These are phyloP conservation scores for Heterochromis multidens DNA, from an alignment of 2,113 vertebrate genomes.

Conservation along the genomic window DNA sequence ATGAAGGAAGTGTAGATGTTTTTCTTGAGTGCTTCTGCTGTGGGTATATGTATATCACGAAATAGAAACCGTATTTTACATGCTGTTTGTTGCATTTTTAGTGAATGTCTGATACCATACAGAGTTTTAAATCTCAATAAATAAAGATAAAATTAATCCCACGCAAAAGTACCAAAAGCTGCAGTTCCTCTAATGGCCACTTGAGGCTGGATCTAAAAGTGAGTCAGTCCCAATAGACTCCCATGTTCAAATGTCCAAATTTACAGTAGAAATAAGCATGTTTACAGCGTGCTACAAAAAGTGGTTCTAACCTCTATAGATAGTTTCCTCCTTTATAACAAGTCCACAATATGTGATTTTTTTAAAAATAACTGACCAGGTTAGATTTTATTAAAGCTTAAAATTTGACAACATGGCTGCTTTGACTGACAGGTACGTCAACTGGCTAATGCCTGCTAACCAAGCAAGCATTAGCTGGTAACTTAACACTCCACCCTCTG, in stretches of 20 bases:
- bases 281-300: no score
- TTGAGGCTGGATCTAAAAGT: background rate
- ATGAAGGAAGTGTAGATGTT: background rate
- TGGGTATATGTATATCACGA: background rate
- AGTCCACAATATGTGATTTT: accelerated
- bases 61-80: background rate
- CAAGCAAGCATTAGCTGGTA: background rate
- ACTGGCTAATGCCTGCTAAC: background rate
- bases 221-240: no score
- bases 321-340: background rate
- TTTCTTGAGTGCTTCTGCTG: background rate
- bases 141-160: background rate
- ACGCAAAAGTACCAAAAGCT: background rate
- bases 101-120: background rate
- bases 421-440: background rate
- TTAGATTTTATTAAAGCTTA: accelerated
- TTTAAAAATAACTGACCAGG: background rate
- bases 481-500: background rate
- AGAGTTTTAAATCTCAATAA: background rate
- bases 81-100: background rate
- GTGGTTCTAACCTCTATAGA: background rate
- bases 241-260: background rate
- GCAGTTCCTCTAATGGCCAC: background rate
- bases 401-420: accelerated
- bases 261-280: no score